These are phyloP conservation scores for Papio anubis DNA, from an alignment of 2,113 vertebrate species.

Conservation along the genomic window DNA sequence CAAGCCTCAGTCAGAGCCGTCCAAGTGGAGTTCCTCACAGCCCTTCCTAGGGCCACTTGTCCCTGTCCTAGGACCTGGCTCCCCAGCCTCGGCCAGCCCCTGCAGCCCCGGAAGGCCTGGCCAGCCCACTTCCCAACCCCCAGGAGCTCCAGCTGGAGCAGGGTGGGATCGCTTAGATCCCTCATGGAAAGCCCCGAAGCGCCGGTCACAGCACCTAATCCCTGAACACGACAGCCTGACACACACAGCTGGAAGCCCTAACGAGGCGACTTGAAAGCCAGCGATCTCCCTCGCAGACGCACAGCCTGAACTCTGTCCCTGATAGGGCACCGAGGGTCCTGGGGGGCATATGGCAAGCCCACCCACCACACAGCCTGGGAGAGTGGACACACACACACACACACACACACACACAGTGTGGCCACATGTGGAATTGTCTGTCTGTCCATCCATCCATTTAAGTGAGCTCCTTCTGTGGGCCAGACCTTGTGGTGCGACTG, in stretches of 20 bases:
- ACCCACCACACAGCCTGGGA: slow-evolving; percentile 47
- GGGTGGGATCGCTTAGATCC: slow-evolving; percentile 85
- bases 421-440: no score
- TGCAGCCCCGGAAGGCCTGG: background rate
- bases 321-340: background rate
- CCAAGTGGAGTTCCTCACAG: background rate
- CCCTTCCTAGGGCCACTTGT: accelerated
- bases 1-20: background rate
- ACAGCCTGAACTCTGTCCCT: slow-evolving; percentile 80
- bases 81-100: background rate
- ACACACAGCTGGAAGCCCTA: slow-evolving; percentile 88
- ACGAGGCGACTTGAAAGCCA: slow-evolving; percentile 84
- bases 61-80: background rate
- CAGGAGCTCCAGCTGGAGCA: background rate
- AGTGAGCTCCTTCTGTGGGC: background rate
- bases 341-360: background rate
- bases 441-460: background rate
- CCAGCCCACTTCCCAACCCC: background rate
- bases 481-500: background rate
- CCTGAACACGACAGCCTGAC: slow-evolving; percentile 85
- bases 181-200: slow-evolving; percentile 83
- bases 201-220: slow-evolving; percentile 83
- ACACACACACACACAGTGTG: no score
- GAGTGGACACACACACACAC: background rate
- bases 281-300: slow-evolving; percentile 72